Base-by-base conservation (phyloP, 2,797 vertebrate species). In the Cirrhinus molitorella region DNA sequence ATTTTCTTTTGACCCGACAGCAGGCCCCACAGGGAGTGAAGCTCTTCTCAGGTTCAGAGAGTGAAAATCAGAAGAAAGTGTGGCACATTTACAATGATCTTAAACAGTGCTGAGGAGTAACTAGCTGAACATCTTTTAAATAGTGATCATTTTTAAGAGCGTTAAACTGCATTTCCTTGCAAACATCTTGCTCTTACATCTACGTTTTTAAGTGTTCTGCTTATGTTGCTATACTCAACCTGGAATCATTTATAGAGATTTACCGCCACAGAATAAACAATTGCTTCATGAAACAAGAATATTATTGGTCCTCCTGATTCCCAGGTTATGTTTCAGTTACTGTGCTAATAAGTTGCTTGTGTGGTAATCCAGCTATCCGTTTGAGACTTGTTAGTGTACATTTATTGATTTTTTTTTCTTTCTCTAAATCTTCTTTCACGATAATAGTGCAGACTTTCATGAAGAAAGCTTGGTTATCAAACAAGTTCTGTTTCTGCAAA, bases 331-430 rank as follows among this genome's bases (percentile, higher is more conserved):
- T 37, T 61, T 47, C 37, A 59, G 17, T 43, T 31, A 43, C 23
- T 80, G 23, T 21, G 37, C 66, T 45, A 71, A 47, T 47, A 13
- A 10, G 5, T 78, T 65, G 45, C 45, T 25, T 49, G 43, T 37
- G 16, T 37, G 9, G 21, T 34, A 25, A 74, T 66, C 71, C 47
- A 74, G n/a, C 45, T 25, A 73, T 73, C 25, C 28, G 28, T 72
- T 72, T 81, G 68, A 81, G 80, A 23, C 70, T 74, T 81, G 70
- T 81, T 81, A 74, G 80, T 72, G 59, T 72, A 65, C 57, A 65
- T 81, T n/a, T 65, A 73, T 65, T 40, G 43, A 73, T 73, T 73
- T 81, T 6, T 81, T 6, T 25, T 1, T 3, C 14, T 19, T 45
- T 68, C n/a, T 16, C 13, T 59, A 81, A 81, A 74, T 63, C 11